phyloP scores from a whole-genome alignment of 2,888 invertebrate species.

The Plutella xylostella region DNA sequence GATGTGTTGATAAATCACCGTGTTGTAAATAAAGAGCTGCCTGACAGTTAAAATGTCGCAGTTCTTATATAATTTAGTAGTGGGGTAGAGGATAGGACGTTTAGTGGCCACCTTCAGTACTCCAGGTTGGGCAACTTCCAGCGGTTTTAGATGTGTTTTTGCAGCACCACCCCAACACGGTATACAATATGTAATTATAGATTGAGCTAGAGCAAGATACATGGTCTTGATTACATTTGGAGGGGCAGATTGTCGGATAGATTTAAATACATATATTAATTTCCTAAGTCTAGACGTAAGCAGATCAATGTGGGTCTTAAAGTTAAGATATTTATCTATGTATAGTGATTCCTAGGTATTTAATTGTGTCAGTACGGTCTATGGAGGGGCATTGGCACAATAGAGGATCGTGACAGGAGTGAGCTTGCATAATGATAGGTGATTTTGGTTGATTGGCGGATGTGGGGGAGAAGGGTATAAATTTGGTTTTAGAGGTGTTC shows the following conservation, averaged over 20 bases:
- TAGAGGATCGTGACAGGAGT: neutral
- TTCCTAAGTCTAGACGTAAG: slow-evolving; percentile 1
- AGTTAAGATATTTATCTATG: slow-evolving; percentile 4
- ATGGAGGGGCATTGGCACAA: neutral
- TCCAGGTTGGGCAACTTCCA: neutral
- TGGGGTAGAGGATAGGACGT: neutral
- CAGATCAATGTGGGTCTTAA: slow-evolving; percentile 1
- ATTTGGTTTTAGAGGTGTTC: neutral
- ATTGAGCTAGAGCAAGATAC: slow-evolving; percentile 1
- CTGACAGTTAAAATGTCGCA: neutral
- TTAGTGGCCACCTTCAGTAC: neutral
- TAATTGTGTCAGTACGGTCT: slow-evolving; percentile 1
- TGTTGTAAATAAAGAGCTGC: neutral
- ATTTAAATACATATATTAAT: slow-evolving; percentile 7
- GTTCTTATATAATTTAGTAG: neutral
- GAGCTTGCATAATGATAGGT: neutral
- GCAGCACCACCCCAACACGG: neutral
- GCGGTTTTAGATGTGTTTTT: neutral
- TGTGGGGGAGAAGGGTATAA: neutral
- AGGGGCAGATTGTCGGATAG: neutral
- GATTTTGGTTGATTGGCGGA: neutral
- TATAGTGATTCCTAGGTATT: slow-evolving; percentile 6
- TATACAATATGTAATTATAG: neutral
- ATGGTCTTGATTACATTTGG: neutral
- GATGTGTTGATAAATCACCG: neutral